These are phyloP conservation scores for Apamea sordens DNA, from an alignment of 2,888 invertebrate species.

Conservation along the genomic window DNA sequence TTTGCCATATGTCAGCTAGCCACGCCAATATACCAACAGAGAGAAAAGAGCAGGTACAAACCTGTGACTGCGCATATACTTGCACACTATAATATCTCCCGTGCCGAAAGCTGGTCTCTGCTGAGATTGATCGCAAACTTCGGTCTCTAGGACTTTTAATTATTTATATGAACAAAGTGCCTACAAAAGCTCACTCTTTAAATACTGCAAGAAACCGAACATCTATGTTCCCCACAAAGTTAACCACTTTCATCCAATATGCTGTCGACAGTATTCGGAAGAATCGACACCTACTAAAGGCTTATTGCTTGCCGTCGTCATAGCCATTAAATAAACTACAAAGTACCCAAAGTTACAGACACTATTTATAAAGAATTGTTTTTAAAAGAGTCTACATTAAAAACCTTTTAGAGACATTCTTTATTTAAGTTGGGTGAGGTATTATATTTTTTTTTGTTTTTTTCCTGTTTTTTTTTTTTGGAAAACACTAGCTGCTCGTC, in stretches of 20 bases:
- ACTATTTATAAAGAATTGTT: constrained; percentile 11
- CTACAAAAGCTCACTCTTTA: not conserved
- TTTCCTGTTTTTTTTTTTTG: constrained; percentile 4
- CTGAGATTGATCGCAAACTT: too few species aligned
- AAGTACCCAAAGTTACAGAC: not conserved
- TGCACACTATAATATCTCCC: too few species aligned
- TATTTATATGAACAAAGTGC: not conserved
- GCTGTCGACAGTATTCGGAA: not conserved
- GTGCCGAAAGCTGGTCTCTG: too few species aligned
- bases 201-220: not conserved
- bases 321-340: constrained; percentile 11
- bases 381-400: constrained; percentile 14
- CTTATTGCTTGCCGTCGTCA: not conserved
- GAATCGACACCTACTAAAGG: not conserved
- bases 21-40: too few species aligned
- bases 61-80: too few species aligned
- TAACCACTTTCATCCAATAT: not conserved
- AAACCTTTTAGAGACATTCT: constrained; percentile 10
- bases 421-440: constrained; percentile 27
- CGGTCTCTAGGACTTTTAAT: too few species aligned
- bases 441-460: constrained; percentile 14
- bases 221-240: not conserved
- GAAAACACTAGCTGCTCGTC: too few species aligned
- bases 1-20: too few species aligned
- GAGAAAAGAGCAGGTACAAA: too few species aligned